Conservation (phyloP, 2,797 vertebrate genomes). For the Fringilla coelebs region DNA sequence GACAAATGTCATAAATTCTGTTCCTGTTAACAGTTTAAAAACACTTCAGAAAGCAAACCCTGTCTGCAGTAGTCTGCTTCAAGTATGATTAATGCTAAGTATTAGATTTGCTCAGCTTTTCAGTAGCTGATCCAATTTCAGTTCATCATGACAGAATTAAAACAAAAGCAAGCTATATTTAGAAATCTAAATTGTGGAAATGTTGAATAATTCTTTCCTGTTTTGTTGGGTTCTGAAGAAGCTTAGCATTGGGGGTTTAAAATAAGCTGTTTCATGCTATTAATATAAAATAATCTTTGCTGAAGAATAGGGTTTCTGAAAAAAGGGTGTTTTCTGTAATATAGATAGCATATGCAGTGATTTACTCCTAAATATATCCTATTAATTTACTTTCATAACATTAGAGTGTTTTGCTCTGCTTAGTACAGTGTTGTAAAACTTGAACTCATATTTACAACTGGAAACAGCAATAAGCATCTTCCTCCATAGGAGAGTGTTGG, state of each 20-base stretch:
- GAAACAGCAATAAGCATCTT: neutral
- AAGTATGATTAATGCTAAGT: neutral
- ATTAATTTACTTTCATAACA: neutral
- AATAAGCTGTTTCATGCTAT: neutral
- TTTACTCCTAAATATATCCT: neutral
- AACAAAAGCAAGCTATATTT: neutral
- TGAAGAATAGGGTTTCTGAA: neutral
- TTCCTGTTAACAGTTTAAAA: slow-evolving; percentile 29
- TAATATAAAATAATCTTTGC: neutral
- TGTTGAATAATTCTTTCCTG: neutral
- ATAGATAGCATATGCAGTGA: neutral
- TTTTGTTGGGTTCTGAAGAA: neutral
- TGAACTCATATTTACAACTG: neutral
- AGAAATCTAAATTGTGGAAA: neutral
- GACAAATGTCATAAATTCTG: neutral
- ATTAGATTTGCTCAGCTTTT: neutral
- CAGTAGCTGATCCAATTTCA: neutral
- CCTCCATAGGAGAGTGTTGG: neutral
- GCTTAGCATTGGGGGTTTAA: neutral
- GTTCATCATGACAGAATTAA: neutral
- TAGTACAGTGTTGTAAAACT: neutral
- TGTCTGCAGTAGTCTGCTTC: neutral
- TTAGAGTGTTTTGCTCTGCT: neutral
- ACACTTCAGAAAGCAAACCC: neutral
- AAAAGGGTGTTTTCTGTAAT: neutral